Evolutionary conservation across 2,888 invertebrate genomes (phyloP), one percentile per base, ranked within the genome.

Genomic region (Brachynemurus nebulosus): DNA sequence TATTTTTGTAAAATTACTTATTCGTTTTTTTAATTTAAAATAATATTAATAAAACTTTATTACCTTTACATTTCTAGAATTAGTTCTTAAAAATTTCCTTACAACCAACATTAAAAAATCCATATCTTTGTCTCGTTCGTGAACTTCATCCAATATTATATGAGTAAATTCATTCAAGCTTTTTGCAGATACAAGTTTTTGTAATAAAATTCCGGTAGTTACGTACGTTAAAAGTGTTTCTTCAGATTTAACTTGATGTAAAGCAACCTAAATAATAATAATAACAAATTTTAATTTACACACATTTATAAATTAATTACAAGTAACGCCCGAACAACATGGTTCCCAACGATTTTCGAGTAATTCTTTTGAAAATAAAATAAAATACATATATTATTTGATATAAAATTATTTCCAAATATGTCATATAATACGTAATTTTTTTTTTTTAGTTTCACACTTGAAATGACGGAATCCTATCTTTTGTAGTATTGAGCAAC

Each of bases 121-220:
- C 73, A 91, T 86, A 19, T 93, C 86, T 58, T 88, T 81, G 53
- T 86, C 86, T 30, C 96, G 71, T 63, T 96, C 96, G 55, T 96
- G 92, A 1, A 95, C 86, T 67, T 96, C 95, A 59, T 95, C 95
- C 6, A 96, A 67, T 47, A 95, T 79, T 30, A 96, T 76, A 58
- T 96, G 96, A 0, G 92, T 90, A 57, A 72, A 95, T 47, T 79
- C 72, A 36, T 76, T 72, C 66, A 95, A 70, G 18, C 74, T 75
- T 59, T 85, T 86, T 1, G 69, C 57, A 16, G 58, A 58, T 23
- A 93, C 79, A 57, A 73, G 62, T 62, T 80, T 85, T 59, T 91
- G 84, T 8, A 95, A 68, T 30, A 93, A 67, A 2, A 91, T 80
- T 45, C 90, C 95, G 12, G 92, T 90, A 0, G 96, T 96, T 50